Percentiles rank a stretch among this genome's conserved stretches.
Evolutionary conservation across 2,797 vertebrate species (phyloP).

Genomic region (Sebastes nivosus): DNA sequence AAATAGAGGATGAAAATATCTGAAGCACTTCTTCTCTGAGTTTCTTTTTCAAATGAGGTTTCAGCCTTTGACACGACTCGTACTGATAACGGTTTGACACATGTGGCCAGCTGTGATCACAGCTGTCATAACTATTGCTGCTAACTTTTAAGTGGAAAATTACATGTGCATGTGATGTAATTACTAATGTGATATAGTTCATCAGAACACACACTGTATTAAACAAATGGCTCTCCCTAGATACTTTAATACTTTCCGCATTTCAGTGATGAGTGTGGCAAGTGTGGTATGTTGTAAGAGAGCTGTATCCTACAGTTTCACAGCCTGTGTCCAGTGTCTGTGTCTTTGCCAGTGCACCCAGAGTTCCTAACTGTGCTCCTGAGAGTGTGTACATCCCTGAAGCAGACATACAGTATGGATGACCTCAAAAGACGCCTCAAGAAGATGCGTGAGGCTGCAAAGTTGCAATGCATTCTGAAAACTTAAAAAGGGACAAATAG

Average conservation of each 20-base stretch:
- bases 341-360: not conserved
- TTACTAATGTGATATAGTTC: not conserved
- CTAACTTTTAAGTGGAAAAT: not conserved
- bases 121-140: not conserved
- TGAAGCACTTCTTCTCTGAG: not conserved
- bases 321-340: constrained; percentile 23
- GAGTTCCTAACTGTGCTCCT: constrained; percentile 36
- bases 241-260: not conserved
- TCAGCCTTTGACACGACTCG: not conserved
- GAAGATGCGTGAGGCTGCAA: constrained; percentile 12
- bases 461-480: constrained; percentile 11
- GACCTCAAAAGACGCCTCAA: constrained; percentile 8
- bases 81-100: not conserved
- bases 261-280: not conserved
- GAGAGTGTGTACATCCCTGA: constrained; percentile 44
- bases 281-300: not conserved
- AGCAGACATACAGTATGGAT: constrained; percentile 9
- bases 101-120: not conserved
- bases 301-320: not conserved
- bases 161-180: not conserved
- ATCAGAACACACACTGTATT: not conserved
- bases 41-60: not conserved
- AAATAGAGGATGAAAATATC: not conserved
- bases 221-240: not conserved
- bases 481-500: constrained; percentile 1